Conservation (phyloP, 2,888 invertebrate genomes). For the Itoplectis maculator region DNA sequence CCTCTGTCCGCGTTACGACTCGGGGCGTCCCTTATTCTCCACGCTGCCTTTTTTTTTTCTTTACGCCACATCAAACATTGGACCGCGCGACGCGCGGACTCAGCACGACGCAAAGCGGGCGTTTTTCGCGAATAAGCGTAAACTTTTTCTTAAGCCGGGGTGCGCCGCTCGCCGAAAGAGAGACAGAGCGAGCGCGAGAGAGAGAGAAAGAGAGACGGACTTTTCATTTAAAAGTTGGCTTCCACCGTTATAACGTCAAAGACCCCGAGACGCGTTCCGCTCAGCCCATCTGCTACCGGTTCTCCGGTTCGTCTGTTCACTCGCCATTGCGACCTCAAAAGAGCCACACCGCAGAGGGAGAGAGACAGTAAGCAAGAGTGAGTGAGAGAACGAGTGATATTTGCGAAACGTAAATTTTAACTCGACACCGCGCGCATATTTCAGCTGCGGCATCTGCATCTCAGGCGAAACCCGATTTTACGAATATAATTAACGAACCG, state of each 20-base stretch:
- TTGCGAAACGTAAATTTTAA: constrained; percentile 54
- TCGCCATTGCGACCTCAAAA: constrained; percentile 53
- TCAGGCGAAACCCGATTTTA: constrained; percentile 42
- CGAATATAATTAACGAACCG: constrained; percentile 53
- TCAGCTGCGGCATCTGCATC: constrained; percentile 25
- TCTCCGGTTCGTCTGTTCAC: constrained; percentile 54
- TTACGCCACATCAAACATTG: constrained; percentile 26
- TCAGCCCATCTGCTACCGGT: constrained; percentile 35
- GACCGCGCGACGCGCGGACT: constrained; percentile 15
- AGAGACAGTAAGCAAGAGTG: too few relatives aligned
- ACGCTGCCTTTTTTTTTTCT: background rate
- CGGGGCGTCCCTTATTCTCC: constrained; percentile 40
- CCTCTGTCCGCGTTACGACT: constrained; percentile 40
- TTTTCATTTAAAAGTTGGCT: constrained; percentile 66
- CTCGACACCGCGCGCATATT: constrained; percentile 39
- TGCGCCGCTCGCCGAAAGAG: background rate
- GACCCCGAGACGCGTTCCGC: constrained; percentile 34
- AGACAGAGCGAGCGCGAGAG: too few relatives aligned
- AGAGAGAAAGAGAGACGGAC: constrained; percentile 46
- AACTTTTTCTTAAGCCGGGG: constrained; percentile 59
- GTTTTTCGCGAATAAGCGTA: constrained; percentile 56
- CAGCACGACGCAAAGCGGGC: constrained; percentile 5
- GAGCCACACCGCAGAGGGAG: constrained; percentile 33
- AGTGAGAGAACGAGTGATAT: constrained; percentile 47
- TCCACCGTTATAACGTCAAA: constrained; percentile 62